Conservation (phyloP, 1,140 invertebrate genomes). For the Subanguina moxae region DNA sequence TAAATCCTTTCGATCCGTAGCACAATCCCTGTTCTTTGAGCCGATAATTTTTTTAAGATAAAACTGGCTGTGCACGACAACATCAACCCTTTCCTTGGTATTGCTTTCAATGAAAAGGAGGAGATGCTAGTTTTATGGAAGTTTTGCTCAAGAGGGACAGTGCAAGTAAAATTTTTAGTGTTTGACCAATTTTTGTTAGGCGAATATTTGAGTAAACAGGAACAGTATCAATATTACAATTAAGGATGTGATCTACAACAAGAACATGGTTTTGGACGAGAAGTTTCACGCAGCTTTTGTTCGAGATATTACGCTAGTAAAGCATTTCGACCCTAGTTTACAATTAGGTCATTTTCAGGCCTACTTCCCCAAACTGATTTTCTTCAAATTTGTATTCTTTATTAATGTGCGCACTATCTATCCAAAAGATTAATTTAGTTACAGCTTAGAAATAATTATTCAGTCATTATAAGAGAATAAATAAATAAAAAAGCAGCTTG, state of each 20-base stretch:
- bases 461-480: no score
- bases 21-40: no score
- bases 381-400: no score
- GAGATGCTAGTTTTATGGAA: slow-evolving; percentile 59
- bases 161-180: slow-evolving; percentile 44
- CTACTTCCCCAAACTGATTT: no score
- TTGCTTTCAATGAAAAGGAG: slow-evolving; percentile 58
- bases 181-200: background rate
- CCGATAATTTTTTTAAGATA: slow-evolving; percentile 30
- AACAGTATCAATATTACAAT: no score
- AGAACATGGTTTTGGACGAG: slow-evolving; percentile 50
- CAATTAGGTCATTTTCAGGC: no score
- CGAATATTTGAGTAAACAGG: background rate
- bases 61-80: slow-evolving; percentile 57
- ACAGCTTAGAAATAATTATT: no score
- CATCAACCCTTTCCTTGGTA: slow-evolving; percentile 56
- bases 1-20: no score
- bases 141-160: slow-evolving; percentile 56
- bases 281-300: slow-evolving; percentile 59
- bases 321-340: background rate
- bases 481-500: no score
- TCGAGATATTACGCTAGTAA: slow-evolving; percentile 53
- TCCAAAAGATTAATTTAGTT: no score
- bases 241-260: slow-evolving; percentile 57
- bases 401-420: no score